Evolutionary conservation across 2,797 vertebrate species (phyloP), one percentile per base, ranked within the genome.

Genomic region (Rhabdophis nuchalis): DNA sequence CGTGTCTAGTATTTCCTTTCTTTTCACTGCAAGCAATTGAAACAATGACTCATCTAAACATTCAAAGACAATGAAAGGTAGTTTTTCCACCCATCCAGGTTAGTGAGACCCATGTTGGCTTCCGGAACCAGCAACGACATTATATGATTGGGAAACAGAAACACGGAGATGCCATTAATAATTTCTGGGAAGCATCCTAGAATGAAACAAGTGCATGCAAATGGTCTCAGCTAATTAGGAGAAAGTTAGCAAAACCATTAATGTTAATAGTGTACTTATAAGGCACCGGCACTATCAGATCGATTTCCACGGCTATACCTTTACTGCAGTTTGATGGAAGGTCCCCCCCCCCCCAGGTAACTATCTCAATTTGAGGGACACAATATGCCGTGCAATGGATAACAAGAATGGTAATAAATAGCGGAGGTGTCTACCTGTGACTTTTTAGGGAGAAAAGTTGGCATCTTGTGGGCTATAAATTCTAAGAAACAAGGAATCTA

Each of bases 1-100:
- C 94, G 96, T 97, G 96, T 95, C 96, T 96, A 89, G 93, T 96
- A 95, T 95, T 96, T 97, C 96, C 96, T 96, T 95, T 95, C 91
- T 93, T 95, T 92, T 93, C 92, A 91, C 64, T 95, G 94, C 94
- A 96, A 95, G 91, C 93, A 96, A 94, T 93, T 95, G 93, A 94
- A 97, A 95, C 88, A 93, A 61, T 86, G 50, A 95, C 87, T 91
- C 91, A 94, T 96, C 94, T 94, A 94, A 94, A 93, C 68, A 92
- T 86, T 36, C 72, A 93, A 95, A 97, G 95, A 95, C 95, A 96
- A 97, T 96, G 72, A 93, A 94, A 93, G 90, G 6, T 53, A 50
- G 95, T 25, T 90, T 90, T 92, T 89, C 58, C n/a, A 94, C 91
- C 90, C 90, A 92, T 25, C 46, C 93, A 93, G 27, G 91, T 91